A percentile compares a stretch with the other conserved stretches of the same genome.
Evolutionary conservation across 2,888 invertebrate species (phyloP).

Genomic region (Drosophila parthenogenetica): DNA sequence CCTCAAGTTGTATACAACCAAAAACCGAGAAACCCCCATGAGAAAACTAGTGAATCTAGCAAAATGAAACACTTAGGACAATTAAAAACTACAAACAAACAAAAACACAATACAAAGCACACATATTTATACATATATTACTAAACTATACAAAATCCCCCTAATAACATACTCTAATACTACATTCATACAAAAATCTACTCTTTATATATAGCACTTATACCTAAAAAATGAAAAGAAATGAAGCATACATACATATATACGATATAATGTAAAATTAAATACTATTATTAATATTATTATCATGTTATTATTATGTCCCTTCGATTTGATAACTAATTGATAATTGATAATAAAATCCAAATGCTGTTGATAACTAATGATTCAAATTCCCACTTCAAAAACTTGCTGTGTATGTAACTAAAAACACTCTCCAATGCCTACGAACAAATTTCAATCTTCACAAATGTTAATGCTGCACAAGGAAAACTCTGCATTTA

Average conservation of each 20-base stretch:
- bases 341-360: conserved; percentile 29
- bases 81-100: conserved; percentile 48
- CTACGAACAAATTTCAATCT: conserved; percentile 53
- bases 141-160: conserved; percentile 34
- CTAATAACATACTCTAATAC: conserved; percentile 36
- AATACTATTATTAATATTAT: conserved; percentile 33
- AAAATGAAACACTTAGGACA: conserved; percentile 71
- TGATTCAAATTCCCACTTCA: conserved; percentile 62
- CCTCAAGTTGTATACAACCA: conserved; percentile 71
- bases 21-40: conserved; percentile 24
- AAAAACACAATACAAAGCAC: conserved; percentile 56
- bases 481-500: conserved; percentile 83
- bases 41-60: conserved; percentile 70
- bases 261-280: conserved; percentile 56
- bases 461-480: conserved; percentile 82
- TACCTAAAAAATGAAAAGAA: conserved; percentile 31
- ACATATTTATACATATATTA: conserved; percentile 45
- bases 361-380: conserved; percentile 68
- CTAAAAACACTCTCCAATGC: conserved; percentile 47
- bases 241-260: conserved; percentile 45
- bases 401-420: conserved; percentile 37
- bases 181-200: conserved; percentile 1
- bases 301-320: conserved; percentile 56
- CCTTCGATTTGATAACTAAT: conserved; percentile 65
- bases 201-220: conserved; percentile 47